A percentile compares a stretch with the other conserved stretches of the same genome.
Evolutionary conservation across 2,888 invertebrate species (phyloP).

Genomic region (Piscicola geometra): DNA sequence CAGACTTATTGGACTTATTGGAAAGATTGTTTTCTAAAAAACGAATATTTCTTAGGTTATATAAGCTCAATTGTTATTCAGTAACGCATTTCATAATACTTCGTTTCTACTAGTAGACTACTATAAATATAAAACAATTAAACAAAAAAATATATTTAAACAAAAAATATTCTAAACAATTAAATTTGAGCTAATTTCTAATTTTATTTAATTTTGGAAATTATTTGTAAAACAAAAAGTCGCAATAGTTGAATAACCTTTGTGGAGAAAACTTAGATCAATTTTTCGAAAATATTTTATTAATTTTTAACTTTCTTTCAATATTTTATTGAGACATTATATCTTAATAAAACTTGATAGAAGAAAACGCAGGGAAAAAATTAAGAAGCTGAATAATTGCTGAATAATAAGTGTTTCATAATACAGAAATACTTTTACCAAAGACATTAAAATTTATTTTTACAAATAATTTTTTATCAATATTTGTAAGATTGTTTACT

Average conservation of each 20-base stretch:
- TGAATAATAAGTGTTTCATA: conserved; percentile 16
- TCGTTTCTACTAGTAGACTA: too few relatives aligned
- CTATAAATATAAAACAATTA: too few relatives aligned
- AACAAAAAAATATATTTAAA: too few relatives aligned
- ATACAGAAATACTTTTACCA: conserved; percentile 1
- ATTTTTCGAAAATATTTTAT: conserved; percentile 2
- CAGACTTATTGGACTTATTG: too few relatives aligned
- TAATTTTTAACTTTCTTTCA: not conserved
- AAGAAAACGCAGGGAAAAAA: not conserved
- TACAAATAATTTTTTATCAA: not conserved
- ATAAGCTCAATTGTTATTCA: not conserved
- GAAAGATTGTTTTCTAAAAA: too few relatives aligned
- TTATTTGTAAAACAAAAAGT: too few relatives aligned
- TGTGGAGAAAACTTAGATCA: not conserved
- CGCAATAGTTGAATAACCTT: conserved; percentile 4
- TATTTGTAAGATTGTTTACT: not conserved
- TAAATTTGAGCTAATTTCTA: too few relatives aligned
- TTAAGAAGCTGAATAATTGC: not conserved
- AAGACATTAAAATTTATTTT: not conserved
- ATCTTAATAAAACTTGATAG: not conserved
- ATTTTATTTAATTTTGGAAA: too few relatives aligned
- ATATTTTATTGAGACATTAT: not conserved
- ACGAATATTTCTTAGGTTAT: not conserved
- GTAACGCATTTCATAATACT: not conserved
- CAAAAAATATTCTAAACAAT: too few relatives aligned